These are phyloP conservation scores for Apotomis betuletana DNA, from an alignment of 2,888 invertebrate species.

Conservation along the genomic window DNA sequence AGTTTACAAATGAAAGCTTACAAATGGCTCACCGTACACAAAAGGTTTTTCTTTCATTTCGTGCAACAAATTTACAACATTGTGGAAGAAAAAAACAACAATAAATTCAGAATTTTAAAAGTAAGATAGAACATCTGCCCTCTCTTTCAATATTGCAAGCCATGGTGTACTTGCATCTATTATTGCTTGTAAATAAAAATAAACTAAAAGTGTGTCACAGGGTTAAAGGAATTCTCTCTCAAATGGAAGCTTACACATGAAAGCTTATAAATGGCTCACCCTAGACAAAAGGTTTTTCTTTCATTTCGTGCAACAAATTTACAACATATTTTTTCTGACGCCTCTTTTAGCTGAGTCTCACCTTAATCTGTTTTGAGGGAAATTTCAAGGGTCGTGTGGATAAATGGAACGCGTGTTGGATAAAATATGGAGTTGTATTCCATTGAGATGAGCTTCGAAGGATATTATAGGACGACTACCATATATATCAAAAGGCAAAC, in stretches of 20 bases:
- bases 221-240: neutral
- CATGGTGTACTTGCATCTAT: no score
- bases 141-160: no score
- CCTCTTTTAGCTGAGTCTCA: constrained; percentile 14
- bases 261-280: neutral
- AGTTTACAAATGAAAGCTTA: neutral
- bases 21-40: neutral
- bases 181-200: no score
- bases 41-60: constrained; percentile 30
- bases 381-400: constrained; percentile 7
- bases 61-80: constrained; percentile 12
- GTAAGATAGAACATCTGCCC: no score
- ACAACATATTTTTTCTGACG: constrained; percentile 7
- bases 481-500: neutral
- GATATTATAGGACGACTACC: neutral
- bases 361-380: constrained; percentile 34
- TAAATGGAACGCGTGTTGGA: constrained; percentile 1
- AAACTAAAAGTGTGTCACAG: no score
- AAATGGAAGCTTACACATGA: neutral
- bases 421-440: constrained; percentile 13
- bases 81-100: neutral
- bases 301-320: constrained; percentile 21
- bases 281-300: constrained; percentile 22
- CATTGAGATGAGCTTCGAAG: neutral
- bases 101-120: no score